Base-by-base conservation (phyloP, 2,888 invertebrate genomes). In the Watsonalla cultraria region DNA sequence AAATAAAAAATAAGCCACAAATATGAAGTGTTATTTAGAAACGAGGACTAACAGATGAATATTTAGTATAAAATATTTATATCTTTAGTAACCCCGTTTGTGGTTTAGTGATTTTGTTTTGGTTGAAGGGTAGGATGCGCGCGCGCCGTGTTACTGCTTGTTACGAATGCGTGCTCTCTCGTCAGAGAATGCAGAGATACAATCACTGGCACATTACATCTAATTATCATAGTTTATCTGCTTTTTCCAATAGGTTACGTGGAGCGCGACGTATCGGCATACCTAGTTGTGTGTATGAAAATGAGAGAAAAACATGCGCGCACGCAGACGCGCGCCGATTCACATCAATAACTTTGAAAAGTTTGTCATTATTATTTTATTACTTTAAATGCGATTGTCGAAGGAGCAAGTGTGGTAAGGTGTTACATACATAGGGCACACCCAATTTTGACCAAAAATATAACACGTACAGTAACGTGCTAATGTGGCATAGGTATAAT, bases 211-310 rank as follows among this genome's bases (percentile, higher is more conserved):
- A 80, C 80, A 72, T 80, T 82, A 78, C 80, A 82, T 84, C 66
- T 81, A 84, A 87, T 90, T 88, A 88, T 84, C 84, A 87, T 86
- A 86, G 70, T 87, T 84, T 86, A 87, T 89, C 86, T 85, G 83
- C 82, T 86, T 89, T 89, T 89, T 82, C 86, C 85, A 86, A 88
- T 87, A 80, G 79, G 77, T 64, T 84, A 84, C 83, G 74, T 84
- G 82, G 78, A 86, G 84, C 88, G 85, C 74, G 74, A 83, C 83
- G 83, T 80, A 82, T 84, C 80, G 80, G 75, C 82, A 83, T 80
- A 24, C 24, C 24, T 24, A 75, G 72, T 78, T 72, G 74, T 79
- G 78, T 78, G 63, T 72, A 67, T 78, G 80, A 78, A 85, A 86
- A 82, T 79, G 72, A 73, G 77, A 73, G 80, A 87, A 85, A 84